These are phyloP conservation scores for Cyclopterus lumpus DNA, from an alignment of 2,797 vertebrate species.

Conservation along the genomic window DNA sequence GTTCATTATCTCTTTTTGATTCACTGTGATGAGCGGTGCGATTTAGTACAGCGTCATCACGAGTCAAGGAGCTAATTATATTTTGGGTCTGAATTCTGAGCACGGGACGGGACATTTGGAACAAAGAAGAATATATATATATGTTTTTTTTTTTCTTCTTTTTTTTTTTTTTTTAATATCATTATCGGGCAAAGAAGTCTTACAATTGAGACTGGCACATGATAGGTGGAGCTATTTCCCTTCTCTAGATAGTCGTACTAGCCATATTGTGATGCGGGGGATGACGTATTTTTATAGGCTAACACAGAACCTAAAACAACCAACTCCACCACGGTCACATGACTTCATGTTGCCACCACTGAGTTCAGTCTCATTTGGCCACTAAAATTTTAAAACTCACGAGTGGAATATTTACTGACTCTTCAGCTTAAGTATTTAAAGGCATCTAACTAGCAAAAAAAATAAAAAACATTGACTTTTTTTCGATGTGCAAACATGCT, in stretches of 20 bases:
- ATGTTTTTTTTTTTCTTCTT: not conserved
- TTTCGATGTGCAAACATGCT: not conserved
- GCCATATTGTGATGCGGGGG: no score
- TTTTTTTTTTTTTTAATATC: not conserved
- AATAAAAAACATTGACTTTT: not conserved
- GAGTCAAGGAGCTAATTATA: not conserved
- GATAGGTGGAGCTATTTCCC: not conserved
- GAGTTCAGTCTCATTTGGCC: not conserved
- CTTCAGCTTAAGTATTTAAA: not conserved
- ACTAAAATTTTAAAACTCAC: not conserved
- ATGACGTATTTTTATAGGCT: no score
- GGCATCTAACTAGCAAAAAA: not conserved
- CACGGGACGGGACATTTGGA: not conserved
- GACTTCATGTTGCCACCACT: not conserved
- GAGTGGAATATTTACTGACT: not conserved
- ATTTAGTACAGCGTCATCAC: not conserved
- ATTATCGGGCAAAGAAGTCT: not conserved
- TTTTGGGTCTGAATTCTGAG: not conserved
- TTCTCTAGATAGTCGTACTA: not conserved
- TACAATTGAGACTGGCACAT: not conserved
- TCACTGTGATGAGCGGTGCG: conserved; percentile 15
- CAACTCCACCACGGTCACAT: no score
- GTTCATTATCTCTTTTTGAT: conserved; percentile 32
- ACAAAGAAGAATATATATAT: no score
- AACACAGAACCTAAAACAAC: no score